Conservation (phyloP, 1,140 invertebrate genomes). For the Acromyrmex echinatior region DNA sequence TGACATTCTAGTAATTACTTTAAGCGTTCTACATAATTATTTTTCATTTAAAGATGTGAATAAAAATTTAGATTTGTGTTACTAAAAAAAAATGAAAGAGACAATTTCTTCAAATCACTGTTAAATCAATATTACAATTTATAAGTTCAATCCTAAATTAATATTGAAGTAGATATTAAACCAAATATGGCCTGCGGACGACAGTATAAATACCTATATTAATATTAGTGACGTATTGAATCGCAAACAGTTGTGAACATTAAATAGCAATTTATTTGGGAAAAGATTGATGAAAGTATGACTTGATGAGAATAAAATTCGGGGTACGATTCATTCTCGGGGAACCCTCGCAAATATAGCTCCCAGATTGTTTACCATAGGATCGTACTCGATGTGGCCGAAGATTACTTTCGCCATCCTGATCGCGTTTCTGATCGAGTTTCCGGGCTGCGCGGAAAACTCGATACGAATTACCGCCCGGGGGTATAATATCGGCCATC, state of each 20-base stretch:
- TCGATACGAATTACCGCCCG: slow-evolving; percentile 77
- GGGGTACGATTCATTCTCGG: background rate
- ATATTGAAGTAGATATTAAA: background rate
- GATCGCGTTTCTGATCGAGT: slow-evolving; percentile 77
- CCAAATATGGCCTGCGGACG: background rate
- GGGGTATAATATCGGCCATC: slow-evolving; percentile 75
- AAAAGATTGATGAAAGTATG: background rate
- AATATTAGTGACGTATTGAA: background rate
- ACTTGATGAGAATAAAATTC: slow-evolving; percentile 10
- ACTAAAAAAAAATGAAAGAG: background rate
- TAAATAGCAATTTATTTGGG: background rate
- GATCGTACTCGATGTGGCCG: slow-evolving; percentile 65
- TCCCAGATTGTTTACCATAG: slow-evolving; percentile 48
- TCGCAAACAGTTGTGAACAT: background rate
- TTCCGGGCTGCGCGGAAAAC: slow-evolving; percentile 70
- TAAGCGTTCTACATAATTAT: too few relatives aligned
- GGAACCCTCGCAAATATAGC: slow-evolving; percentile 35
- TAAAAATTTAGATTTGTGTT: background rate
- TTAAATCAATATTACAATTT: background rate
- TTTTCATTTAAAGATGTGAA: background rate
- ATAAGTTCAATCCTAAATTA: too few relatives aligned
- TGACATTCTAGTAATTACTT: too few relatives aligned
- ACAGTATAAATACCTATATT: background rate
- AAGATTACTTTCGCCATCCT: slow-evolving; percentile 76
- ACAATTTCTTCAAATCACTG: background rate